Evolutionary conservation across 2,113 vertebrate genomes (phyloP).

Genomic region (Herpetotheres cachinnans): DNA sequence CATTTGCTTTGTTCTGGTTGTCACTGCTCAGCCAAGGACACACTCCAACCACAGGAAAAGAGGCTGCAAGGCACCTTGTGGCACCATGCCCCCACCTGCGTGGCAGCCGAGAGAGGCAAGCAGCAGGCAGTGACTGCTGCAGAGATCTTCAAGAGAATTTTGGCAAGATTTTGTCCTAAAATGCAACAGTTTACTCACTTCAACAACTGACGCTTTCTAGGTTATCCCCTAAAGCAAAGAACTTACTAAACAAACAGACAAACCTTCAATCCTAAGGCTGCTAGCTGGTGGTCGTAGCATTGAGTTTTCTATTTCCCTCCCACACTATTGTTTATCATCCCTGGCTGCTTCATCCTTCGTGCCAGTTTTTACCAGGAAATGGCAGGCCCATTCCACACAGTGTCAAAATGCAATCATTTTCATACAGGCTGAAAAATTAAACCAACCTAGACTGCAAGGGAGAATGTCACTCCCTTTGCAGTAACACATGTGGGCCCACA

Average conservation of each 20-base stretch:
- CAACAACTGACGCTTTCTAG: neutral
- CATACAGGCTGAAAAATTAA: neutral
- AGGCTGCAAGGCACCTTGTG: neutral
- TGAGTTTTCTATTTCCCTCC: neutral
- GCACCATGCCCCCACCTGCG: fast-evolving
- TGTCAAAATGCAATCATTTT: neutral
- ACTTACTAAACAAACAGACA: neutral
- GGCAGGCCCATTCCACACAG: neutral
- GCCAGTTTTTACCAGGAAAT: neutral
- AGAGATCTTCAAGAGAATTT: neutral
- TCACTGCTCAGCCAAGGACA: neutral
- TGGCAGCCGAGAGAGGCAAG: neutral
- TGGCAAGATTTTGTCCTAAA: neutral
- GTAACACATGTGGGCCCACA: fast-evolving
- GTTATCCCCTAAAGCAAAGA: neutral
- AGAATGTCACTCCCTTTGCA: neutral
- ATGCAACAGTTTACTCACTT: neutral
- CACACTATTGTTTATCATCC: neutral
- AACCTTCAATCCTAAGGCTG: neutral
- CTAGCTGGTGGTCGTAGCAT: neutral
- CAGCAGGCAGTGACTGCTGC: fast-evolving
- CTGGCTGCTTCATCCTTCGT: neutral
- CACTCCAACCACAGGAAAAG: fast-evolving
- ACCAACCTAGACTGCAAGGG: too few species aligned
- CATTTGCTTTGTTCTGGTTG: neutral